Percentiles rank a stretch among this genome's conserved stretches.
phyloP scores from a whole-genome alignment of 2,888 invertebrate genomes.

The Ametastegia equiseti region DNA sequence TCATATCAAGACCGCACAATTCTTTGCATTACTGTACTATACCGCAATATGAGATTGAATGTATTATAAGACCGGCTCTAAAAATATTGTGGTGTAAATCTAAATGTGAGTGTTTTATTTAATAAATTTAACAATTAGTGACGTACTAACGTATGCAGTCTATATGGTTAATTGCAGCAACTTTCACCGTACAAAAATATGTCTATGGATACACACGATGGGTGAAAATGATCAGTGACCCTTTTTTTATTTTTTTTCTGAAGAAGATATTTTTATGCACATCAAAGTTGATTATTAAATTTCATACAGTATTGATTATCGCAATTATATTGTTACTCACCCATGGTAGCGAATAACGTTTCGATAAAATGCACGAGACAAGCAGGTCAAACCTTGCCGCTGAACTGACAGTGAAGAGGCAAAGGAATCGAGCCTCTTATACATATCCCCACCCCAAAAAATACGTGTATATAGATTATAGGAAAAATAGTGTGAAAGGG shows the following conservation, averaged over 20 bases:
- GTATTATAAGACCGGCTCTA: neutral
- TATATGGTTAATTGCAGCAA: too few relatives aligned
- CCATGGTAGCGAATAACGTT: conserved; percentile 1
- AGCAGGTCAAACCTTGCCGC: neutral
- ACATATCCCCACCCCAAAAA: conserved; percentile 38
- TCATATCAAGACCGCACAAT: neutral
- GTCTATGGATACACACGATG: too few relatives aligned
- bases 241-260: too few relatives aligned
- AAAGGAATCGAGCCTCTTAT: conserved; percentile 2
- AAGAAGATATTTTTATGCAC: neutral
- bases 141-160: too few relatives aligned
- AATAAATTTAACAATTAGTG: neutral
- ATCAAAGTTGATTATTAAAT: neutral
- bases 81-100: neutral
- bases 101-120: neutral
- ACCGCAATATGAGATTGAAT: neutral
- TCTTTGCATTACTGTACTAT: neutral
- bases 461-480: neutral
- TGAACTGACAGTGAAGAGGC: neutral
- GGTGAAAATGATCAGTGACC: too few relatives aligned
- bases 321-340: neutral
- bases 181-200: too few relatives aligned
- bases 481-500: neutral
- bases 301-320: neutral
- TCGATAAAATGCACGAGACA: neutral